Evolutionary conservation across 2,888 invertebrate genomes (phyloP).

Genomic region (Dolichomitus sp.): DNA sequence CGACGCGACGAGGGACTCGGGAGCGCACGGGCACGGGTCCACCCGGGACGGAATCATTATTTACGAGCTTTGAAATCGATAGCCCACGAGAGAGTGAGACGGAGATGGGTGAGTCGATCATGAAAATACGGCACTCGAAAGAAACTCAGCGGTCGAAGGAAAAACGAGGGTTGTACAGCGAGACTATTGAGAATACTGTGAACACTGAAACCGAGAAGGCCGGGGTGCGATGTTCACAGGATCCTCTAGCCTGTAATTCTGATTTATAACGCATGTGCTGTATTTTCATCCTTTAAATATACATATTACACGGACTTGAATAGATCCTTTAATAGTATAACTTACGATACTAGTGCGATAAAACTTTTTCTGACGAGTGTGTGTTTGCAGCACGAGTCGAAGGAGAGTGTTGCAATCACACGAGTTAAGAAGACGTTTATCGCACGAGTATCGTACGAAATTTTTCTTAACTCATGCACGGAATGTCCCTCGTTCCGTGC

Average conservation of each 20-base stretch:
- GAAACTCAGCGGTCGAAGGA: constrained; percentile 66
- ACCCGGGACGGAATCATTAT: constrained; percentile 75
- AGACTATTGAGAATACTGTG: constrained; percentile 21
- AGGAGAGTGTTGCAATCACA: too few relatives aligned
- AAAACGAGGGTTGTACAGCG: constrained; percentile 62
- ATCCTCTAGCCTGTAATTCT: constrained; percentile 46
- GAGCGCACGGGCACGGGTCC: constrained; percentile 52
- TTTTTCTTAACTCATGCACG: too few relatives aligned
- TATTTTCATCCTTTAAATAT: constrained; percentile 15
- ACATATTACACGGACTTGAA: neutral
- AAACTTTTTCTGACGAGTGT: too few relatives aligned
- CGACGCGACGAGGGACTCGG: constrained; percentile 62
- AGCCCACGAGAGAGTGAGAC: constrained; percentile 69
- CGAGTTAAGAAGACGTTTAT: too few relatives aligned
- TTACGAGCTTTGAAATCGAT: constrained; percentile 84
- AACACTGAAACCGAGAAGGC: constrained; percentile 19
- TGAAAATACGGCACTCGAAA: constrained; percentile 76
- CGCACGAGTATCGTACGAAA: too few relatives aligned
- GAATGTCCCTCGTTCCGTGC: too few relatives aligned
- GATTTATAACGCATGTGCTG: constrained; percentile 49
- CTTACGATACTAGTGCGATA: too few relatives aligned
- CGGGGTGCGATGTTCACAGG: constrained; percentile 20
- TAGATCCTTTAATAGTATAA: constrained; percentile 10
- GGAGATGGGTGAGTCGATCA: constrained; percentile 75
- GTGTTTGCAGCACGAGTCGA: too few relatives aligned